These are phyloP conservation scores for Sciurus vulgaris DNA, from an alignment of 2,797 vertebrate genomes.

Conservation along the genomic window DNA sequence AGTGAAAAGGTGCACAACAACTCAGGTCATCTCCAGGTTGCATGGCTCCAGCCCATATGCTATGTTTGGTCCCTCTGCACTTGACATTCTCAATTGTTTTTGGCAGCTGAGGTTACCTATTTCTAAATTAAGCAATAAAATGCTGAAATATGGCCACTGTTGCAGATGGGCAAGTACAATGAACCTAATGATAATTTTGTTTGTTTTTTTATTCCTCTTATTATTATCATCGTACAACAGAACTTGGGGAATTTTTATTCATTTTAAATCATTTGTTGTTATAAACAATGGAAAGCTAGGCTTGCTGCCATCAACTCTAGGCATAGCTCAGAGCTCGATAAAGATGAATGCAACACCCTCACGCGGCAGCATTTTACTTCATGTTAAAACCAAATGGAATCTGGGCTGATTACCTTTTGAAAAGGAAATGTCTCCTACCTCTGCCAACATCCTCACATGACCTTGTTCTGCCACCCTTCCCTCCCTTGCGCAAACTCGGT, in stretches of 20 bases:
- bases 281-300: conserved; percentile 67
- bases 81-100: conserved; percentile 59
- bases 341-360: neutral
- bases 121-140: conserved; percentile 72
- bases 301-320: conserved; percentile 6
- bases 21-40: neutral
- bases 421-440: neutral
- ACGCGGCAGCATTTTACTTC: neutral
- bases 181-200: conserved; percentile 58
- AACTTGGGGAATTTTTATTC: conserved; percentile 56
- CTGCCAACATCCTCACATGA: neutral
- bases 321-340: neutral
- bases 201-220: conserved; percentile 20
- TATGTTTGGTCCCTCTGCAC: neutral
- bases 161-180: conserved; percentile 45
- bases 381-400: neutral
- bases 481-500: neutral
- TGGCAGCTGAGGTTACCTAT: conserved; percentile 51
- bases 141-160: neutral
- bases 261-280: conserved; percentile 71
- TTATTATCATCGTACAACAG: conserved; percentile 61
- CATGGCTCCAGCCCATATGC: neutral
- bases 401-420: neutral
- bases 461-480: neutral
- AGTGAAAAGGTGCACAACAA: neutral